Percentiles rank a stretch among this genome's conserved stretches.
phyloP scores from a whole-genome alignment of 2,797 vertebrate species.

The Poecile montanus region DNA sequence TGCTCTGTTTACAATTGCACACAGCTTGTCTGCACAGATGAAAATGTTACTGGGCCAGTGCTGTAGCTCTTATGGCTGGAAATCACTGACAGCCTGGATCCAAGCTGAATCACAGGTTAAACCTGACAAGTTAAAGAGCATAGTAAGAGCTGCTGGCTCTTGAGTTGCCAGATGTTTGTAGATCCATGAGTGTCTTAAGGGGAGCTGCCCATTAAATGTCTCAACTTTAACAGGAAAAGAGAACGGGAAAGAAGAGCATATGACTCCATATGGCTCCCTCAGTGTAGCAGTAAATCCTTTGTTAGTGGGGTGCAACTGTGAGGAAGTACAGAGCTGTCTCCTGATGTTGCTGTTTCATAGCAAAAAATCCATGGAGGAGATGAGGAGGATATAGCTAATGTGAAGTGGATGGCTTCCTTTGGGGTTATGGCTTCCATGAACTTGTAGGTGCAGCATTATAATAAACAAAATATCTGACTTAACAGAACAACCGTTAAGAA shows the following conservation, averaged over 20 bases:
- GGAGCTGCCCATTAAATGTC: neutral
- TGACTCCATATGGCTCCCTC: neutral
- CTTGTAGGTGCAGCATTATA: neutral
- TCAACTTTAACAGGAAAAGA: neutral
- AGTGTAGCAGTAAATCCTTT: neutral
- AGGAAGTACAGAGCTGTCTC: slow-evolving; percentile 29
- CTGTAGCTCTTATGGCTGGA: neutral
- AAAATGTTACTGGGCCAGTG: neutral
- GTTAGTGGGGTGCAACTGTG: slow-evolving; percentile 12
- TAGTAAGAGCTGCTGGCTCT: neutral
- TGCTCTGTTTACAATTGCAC: neutral
- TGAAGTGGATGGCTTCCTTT: slow-evolving; percentile 5
- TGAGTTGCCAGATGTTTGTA: neutral
- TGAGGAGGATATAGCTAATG: neutral
- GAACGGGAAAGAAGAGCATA: neutral
- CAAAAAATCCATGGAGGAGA: neutral
- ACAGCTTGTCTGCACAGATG: neutral
- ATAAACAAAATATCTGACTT: neutral
- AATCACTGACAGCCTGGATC: neutral
- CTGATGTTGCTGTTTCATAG: slow-evolving; percentile 1
- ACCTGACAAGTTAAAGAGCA: neutral
- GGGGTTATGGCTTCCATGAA: neutral
- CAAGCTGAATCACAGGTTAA: neutral
- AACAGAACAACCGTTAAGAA: neutral
- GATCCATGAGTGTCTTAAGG: neutral